These are phyloP conservation scores for Aurelia aurita complex sp. Pacific DNA, from an alignment of 30 jellyfish, hydroid and myxozoan species.

Conservation along the genomic window DNA sequence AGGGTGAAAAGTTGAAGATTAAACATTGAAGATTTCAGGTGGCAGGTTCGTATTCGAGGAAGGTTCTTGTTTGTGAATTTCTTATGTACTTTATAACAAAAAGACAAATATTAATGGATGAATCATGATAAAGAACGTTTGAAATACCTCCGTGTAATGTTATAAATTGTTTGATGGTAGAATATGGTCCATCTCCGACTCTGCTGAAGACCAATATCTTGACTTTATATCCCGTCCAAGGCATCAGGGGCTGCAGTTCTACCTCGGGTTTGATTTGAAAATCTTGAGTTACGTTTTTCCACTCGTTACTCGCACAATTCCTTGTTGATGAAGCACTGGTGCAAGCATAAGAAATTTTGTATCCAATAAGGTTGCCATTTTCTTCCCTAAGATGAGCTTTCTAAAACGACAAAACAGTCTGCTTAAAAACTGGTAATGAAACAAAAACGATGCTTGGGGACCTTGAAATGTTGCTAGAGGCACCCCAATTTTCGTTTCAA, in stretches of 20 bases:
- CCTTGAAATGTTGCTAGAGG: too few relatives aligned
- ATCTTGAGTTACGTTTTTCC: neutral
- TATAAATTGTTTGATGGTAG: neutral
- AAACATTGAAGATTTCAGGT: too few relatives aligned
- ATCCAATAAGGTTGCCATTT: conserved; percentile 44
- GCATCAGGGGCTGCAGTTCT: neutral
- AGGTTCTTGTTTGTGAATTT: too few relatives aligned
- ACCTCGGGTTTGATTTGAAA: conserved; percentile 9
- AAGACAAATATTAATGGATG: too few relatives aligned
- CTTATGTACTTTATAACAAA: too few relatives aligned
- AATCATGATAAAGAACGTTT: too few relatives aligned
- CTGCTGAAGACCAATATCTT: conserved; percentile 20
- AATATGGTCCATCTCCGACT: conserved; percentile 37
- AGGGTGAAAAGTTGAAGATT: too few relatives aligned
- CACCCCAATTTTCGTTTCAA: too few relatives aligned
- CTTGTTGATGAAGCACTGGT: neutral
- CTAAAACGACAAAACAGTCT: too few relatives aligned
- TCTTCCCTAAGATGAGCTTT: neutral
- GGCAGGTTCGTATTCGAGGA: too few relatives aligned
- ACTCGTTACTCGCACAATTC: conserved; percentile 2
- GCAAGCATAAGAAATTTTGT: conserved; percentile 11
- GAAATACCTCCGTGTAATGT: conserved; percentile 45
- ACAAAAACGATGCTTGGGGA: too few relatives aligned
- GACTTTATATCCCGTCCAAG: conserved; percentile 55
- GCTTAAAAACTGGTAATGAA: too few relatives aligned